A percentile compares a stretch with the other conserved stretches of the same genome.
phyloP scores from a whole-genome alignment of 1,140 invertebrate genomes.

The Drosophila watanabei region DNA sequence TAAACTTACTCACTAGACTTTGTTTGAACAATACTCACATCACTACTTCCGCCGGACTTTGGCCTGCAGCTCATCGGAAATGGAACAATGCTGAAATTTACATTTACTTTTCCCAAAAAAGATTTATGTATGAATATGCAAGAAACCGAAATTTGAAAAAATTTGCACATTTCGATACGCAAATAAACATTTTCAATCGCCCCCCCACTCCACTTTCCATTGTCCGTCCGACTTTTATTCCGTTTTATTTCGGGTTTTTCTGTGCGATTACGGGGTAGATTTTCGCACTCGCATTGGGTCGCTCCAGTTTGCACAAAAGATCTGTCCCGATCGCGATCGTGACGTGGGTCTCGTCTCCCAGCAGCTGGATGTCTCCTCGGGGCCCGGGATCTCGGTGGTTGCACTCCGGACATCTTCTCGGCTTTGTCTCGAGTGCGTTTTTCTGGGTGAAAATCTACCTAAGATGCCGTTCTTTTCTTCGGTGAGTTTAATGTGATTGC shows the following conservation, averaged over 20 bases:
- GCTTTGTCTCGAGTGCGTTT: conserved; percentile 35
- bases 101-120: conserved; percentile 26
- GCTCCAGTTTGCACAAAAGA: conserved; percentile 60
- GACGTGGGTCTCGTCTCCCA: conserved; percentile 44
- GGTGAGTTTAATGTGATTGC: conserved; percentile 15
- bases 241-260: conserved; percentile 56
- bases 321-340: conserved; percentile 43
- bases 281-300: conserved; percentile 67
- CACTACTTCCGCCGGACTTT: neutral
- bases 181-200: conserved; percentile 74
- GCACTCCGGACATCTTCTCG: conserved; percentile 27
- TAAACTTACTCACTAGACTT: conserved; percentile 5
- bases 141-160: conserved; percentile 37
- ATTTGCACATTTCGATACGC: conserved; percentile 77
- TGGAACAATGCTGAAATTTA: conserved; percentile 26
- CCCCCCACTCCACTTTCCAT: conserved; percentile 23
- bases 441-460: conserved; percentile 33
- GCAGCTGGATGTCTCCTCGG: conserved; percentile 62
- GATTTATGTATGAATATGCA: conserved; percentile 64
- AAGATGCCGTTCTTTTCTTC: conserved; percentile 22
- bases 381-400: conserved; percentile 44
- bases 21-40: neutral
- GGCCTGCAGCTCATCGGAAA: neutral
- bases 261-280: conserved; percentile 75
- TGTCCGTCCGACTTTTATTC: conserved; percentile 53